Percentiles rank a stretch among this genome's conserved stretches.
phyloP scores from a whole-genome alignment of 2,888 invertebrate genomes.

The Nymphalis urticae region DNA sequence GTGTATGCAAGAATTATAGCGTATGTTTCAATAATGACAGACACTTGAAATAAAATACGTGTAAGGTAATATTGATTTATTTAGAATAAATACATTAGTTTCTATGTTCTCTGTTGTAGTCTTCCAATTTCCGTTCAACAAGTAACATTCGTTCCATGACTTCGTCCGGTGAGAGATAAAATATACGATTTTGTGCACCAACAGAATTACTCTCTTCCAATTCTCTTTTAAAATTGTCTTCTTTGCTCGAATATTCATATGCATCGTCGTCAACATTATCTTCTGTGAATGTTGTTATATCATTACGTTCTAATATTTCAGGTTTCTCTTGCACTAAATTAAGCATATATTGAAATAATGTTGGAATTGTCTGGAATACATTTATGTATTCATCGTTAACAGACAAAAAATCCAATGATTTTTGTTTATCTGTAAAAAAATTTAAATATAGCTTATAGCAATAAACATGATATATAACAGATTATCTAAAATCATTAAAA shows the following conservation, averaged over 20 bases:
- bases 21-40: too few relatives aligned
- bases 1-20: too few relatives aligned
- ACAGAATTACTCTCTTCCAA: conserved; percentile 1
- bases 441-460: background rate
- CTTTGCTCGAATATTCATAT: background rate
- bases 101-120: conserved; percentile 22
- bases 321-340: conserved; percentile 54
- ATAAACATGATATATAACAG: too few relatives aligned
- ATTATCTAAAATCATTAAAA: background rate
- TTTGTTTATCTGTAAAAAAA: conserved; percentile 8
- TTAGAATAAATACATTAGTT: too few relatives aligned
- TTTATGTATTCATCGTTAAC: conserved; percentile 31
- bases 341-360: conserved; percentile 56
- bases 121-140: conserved; percentile 28
- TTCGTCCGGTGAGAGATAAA: conserved; percentile 28
- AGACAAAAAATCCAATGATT: background rate
- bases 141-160: conserved; percentile 28
- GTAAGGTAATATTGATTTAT: too few relatives aligned
- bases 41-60: too few relatives aligned
- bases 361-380: conserved; percentile 57
- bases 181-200: background rate
- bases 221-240: background rate
- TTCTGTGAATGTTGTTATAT: conserved; percentile 47
- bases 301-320: conserved; percentile 56
- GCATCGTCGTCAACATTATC: background rate